Evolutionary conservation across 1,140 invertebrate genomes (phyloP).

Genomic region (Proales similis): DNA sequence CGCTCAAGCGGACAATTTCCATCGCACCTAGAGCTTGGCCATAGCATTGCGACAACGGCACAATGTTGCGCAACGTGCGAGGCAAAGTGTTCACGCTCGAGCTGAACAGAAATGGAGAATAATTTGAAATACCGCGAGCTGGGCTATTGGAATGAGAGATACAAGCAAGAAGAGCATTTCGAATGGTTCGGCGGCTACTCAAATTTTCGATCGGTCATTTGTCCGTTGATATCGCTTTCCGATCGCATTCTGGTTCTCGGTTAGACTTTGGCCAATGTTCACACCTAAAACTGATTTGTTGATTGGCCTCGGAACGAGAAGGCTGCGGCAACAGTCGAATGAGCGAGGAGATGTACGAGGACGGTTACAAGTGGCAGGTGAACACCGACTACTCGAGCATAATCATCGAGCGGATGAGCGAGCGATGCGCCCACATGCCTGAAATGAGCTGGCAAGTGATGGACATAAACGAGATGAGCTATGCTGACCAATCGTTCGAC

Average conservation of each 20-base stretch:
- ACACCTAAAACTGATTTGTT: background rate
- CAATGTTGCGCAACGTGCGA: too few species aligned
- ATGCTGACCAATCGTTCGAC: constrained; percentile 52
- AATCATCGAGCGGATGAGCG: constrained; percentile 53
- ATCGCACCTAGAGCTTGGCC: too few species aligned
- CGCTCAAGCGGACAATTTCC: too few species aligned
- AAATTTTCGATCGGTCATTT: constrained; percentile 8
- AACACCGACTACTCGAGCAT: constrained; percentile 56
- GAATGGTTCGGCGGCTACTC: constrained; percentile 36
- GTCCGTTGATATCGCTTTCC: background rate
- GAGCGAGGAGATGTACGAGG: constrained; percentile 52
- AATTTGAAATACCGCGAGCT: constrained; percentile 10
- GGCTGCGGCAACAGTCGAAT: constrained; percentile 57
- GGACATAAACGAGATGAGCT: constrained; percentile 51
- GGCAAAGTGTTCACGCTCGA: background rate
- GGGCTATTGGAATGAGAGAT: constrained; percentile 33
- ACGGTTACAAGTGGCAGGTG: constrained; percentile 51
- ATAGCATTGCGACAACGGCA: too few species aligned
- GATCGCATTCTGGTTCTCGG: constrained; percentile 26
- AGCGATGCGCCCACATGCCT: constrained; percentile 41
- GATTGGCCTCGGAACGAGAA: constrained; percentile 39
- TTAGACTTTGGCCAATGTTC: background rate
- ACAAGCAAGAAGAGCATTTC: constrained; percentile 31
- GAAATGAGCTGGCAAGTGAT: constrained; percentile 50
- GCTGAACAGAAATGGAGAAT: constrained; percentile 16